Base-by-base conservation (phyloP, 1,140 invertebrate genomes). In the Eurosta solidaginis region DNA sequence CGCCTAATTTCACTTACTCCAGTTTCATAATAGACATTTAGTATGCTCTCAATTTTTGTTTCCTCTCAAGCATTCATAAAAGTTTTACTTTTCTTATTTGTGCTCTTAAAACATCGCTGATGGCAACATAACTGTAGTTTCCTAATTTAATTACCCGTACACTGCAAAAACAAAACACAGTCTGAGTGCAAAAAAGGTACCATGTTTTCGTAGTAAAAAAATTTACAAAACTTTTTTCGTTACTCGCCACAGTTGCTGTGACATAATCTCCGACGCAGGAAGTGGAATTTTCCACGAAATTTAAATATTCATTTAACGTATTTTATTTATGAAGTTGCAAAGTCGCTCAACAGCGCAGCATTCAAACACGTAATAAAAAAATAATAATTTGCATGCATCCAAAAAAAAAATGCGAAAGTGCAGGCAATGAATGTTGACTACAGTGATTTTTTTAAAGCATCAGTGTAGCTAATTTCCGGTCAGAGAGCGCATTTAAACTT, bases 261-360 rank as follows among this genome's bases (percentile, higher is more conserved):
- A 12, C 9, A 20, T 33, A 68, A 47, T 17, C 14, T 27, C 25
- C 29, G 36, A 29, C 17, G 59, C 33, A 17, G 17, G n/a, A n/a
- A 40, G 59, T 40, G n/a, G 22, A 68, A 33, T 33, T 10, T 40
- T 68, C 33, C 40, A n/a, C 33, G 40, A 68, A 29, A 40, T 68
- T 68, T 68, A 68, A 68, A 42, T 68, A 40, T 68, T 68, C n/a
- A 68, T 68, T 68, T 33, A 40, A 33, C 59, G 59, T 20, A 68
- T 40, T 68, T 68, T 68, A 68, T 68, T 63, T 68, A 68, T 68
- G 33, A 68, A 68, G n/a, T 42, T 40, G 27, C 49, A 52, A n/a
- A 22, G n/a, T 52, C 17, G 49, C 4, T 12, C 33, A 42, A 49
- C 4, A 59, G 10, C 10, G 27, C 27, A 10, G 14, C 7, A 59